A percentile compares a stretch with the other conserved stretches of the same genome.
These are phyloP conservation scores for Cladorhizidae sp. DNA, from an alignment of 37 sponge, comb jelly and placozoan species.

Conservation along the genomic window DNA sequence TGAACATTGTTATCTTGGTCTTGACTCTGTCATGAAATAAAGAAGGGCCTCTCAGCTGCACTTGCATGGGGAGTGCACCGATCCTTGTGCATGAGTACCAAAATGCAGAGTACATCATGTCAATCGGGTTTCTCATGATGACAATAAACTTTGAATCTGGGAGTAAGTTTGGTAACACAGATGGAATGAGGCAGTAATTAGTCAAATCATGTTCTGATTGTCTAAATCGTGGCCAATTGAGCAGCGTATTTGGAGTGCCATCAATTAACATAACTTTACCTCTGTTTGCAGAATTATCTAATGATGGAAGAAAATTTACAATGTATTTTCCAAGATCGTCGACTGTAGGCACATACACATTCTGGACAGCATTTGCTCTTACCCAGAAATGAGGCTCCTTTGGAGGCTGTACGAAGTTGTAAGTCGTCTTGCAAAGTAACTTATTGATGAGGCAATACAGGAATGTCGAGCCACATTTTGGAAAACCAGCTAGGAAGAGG, in stretches of 20 bases:
- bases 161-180: constrained; percentile 26
- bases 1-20: constrained; percentile 1
- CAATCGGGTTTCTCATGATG: constrained; percentile 46
- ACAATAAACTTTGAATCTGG: constrained; percentile 48
- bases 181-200: constrained; percentile 49
- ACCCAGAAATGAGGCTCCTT: constrained; percentile 57
- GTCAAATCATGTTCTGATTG: not conserved
- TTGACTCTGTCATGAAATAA: constrained; percentile 31
- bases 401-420: not conserved
- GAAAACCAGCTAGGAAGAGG: constrained; percentile 50
- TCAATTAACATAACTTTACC: not conserved
- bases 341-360: not conserved
- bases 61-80: not conserved
- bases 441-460: constrained; percentile 29
- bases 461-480: constrained; percentile 54
- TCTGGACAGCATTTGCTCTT: not conserved
- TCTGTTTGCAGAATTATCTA: not conserved
- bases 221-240: constrained; percentile 34
- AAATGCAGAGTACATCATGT: constrained; percentile 46
- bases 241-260: constrained; percentile 26
- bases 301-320: not conserved
- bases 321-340: constrained; percentile 4
- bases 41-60: constrained; percentile 14
- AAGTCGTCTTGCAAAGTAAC: not conserved
- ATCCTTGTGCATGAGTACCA: constrained; percentile 49